phyloP scores from a whole-genome alignment of 2,797 vertebrate species.

The Thaleichthys pacificus region DNA sequence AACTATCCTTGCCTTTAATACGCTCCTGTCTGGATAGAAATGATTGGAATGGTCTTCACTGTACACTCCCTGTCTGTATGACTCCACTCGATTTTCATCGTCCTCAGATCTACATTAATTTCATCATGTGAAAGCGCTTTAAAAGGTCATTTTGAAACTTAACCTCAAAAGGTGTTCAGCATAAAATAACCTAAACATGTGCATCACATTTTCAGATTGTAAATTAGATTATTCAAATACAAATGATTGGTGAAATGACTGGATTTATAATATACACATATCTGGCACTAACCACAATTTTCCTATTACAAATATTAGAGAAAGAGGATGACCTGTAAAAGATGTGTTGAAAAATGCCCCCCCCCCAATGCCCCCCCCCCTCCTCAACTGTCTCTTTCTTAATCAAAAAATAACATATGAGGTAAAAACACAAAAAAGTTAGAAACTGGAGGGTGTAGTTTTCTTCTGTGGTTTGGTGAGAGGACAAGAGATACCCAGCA shows the following conservation, averaged over 20 bases:
- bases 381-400: neutral
- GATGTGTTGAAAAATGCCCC: constrained; percentile 1
- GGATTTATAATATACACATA: neutral
- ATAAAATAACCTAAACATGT: neutral
- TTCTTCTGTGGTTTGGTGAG: constrained; percentile 13
- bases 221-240: constrained; percentile 9
- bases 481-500: constrained; percentile 5
- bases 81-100: neutral
- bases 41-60: neutral
- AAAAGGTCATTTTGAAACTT: constrained; percentile 3
- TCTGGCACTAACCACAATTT: constrained; percentile 11
- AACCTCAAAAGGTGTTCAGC: neutral
- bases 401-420: constrained; percentile 9
- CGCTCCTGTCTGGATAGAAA: neutral
- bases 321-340: constrained; percentile 15
- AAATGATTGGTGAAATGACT: constrained; percentile 2
- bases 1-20: neutral
- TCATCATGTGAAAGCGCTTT: neutral
- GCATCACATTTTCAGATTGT: neutral
- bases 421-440: constrained; percentile 24
- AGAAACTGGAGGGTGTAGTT: constrained; percentile 16
- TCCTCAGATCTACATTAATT: too few relatives aligned
- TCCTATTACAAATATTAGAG: neutral
- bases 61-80: neutral
- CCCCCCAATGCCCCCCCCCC: too few relatives aligned